phyloP scores from a whole-genome alignment of 2,797 vertebrate genomes.

The Carcharodon carcharias region DNA sequence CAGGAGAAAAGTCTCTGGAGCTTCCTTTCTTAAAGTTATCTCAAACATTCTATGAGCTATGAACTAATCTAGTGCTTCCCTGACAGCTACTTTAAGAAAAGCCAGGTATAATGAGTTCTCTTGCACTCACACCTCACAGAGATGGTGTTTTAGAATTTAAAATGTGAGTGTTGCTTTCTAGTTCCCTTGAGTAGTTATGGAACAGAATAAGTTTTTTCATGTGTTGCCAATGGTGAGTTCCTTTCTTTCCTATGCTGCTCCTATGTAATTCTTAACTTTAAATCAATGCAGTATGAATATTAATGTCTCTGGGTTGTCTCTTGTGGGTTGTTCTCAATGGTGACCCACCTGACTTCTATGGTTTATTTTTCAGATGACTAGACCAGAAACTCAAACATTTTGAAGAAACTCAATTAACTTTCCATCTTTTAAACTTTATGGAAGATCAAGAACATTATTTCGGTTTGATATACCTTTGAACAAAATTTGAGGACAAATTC shows the following conservation, averaged over 20 bases:
- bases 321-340: background rate
- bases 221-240: background rate
- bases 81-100: conserved; percentile 30
- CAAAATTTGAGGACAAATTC: background rate
- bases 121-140: background rate
- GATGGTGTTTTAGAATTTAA: background rate
- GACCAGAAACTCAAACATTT: background rate
- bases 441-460: background rate
- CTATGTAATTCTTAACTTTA: background rate
- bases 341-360: background rate
- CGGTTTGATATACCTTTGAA: background rate
- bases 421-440: background rate
- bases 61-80: conserved; percentile 4
- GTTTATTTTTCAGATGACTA: background rate
- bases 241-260: background rate
- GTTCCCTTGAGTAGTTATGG: background rate
- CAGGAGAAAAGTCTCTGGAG: background rate
- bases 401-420: background rate
- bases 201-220: background rate
- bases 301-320: background rate
- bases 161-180: background rate
- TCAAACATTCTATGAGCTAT: background rate
- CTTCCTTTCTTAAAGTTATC: conserved; percentile 27
- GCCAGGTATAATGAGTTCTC: conserved; percentile 28
- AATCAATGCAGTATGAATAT: background rate